Percentiles rank a stretch among this genome's conserved stretches.
Evolutionary conservation across 2,797 vertebrate species (phyloP).

Genomic region (Australoheros facetus): DNA sequence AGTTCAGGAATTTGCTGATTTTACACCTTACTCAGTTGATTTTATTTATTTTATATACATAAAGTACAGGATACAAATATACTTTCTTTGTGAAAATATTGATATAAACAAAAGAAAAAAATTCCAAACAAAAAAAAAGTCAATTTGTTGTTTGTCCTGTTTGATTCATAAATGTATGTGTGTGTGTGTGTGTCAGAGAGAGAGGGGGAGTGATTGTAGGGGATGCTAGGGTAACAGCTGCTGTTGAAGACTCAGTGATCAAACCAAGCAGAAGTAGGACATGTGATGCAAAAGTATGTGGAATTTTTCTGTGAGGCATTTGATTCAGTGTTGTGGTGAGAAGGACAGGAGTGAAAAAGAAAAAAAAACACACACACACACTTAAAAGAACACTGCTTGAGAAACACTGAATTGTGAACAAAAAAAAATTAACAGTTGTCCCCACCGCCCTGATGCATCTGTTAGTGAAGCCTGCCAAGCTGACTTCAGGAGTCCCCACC

Average conservation of each 20-base stretch:
- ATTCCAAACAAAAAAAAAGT: background rate
- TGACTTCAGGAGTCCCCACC: conserved; percentile 39
- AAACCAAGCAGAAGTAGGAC: conserved; percentile 47
- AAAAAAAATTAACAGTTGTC: background rate
- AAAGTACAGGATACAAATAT: too few relatives aligned
- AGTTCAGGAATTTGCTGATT: background rate
- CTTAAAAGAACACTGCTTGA: background rate
- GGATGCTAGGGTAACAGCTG: conserved; percentile 46
- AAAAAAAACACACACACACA: background rate
- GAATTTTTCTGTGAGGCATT: background rate
- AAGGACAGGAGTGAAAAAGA: too few relatives aligned
- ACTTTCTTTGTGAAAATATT: background rate
- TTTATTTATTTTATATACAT: too few relatives aligned
- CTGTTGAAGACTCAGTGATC: background rate
- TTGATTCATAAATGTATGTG: background rate
- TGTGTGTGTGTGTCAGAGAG: too few relatives aligned
- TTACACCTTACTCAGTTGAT: background rate
- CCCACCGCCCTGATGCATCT: background rate
- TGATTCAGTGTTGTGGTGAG: background rate
- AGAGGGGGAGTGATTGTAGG: background rate
- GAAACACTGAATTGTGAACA: conserved; percentile 9
- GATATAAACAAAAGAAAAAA: background rate
- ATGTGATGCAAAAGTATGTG: background rate
- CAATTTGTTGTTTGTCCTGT: too few relatives aligned
- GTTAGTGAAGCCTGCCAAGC: background rate